Percentiles rank a stretch among this genome's conserved stretches.
Conservation (phyloP, 2,888 invertebrate species). For the Drosophila greeni region DNA sequence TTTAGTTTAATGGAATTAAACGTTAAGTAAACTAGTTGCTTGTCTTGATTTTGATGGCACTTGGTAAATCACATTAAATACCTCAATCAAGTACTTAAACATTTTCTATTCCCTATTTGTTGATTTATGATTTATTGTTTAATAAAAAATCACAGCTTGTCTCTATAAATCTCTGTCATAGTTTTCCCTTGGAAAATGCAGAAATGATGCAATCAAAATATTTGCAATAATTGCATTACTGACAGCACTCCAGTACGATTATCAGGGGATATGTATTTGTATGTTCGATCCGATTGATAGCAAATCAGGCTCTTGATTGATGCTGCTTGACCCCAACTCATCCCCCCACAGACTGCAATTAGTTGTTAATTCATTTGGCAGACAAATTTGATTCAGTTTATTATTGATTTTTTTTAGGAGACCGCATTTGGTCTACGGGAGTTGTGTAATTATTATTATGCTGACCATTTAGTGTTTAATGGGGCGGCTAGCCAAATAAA, state of each 20-base stretch:
- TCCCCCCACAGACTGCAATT: constrained; percentile 24
- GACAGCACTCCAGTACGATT: constrained; percentile 24
- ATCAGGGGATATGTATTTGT: constrained; percentile 23
- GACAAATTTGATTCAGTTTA: constrained; percentile 33
- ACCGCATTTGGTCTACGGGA: constrained; percentile 8
- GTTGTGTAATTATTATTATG: constrained; percentile 26
- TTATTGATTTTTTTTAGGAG: constrained; percentile 16
- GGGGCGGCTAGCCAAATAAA: constrained; percentile 32
- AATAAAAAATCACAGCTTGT: not conserved
- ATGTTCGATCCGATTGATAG: constrained; percentile 23
- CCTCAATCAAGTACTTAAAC: not conserved
- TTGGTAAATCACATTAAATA: not conserved
- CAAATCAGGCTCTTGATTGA: constrained; percentile 41
- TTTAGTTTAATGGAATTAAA: not conserved
- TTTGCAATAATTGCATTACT: constrained; percentile 29
- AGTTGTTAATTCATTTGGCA: constrained; percentile 39
- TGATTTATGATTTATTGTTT: constrained; percentile 2
- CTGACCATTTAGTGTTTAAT: constrained; percentile 35
- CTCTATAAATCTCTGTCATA: constrained; percentile 1
- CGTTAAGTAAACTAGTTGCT: not conserved
- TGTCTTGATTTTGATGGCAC: not conserved
- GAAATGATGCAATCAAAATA: constrained; percentile 25
- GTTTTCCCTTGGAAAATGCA: not conserved
- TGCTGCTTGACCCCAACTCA: constrained; percentile 10
- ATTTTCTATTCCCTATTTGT: not conserved